These are phyloP conservation scores for Scaptomyza tumidula DNA, from an alignment of 2,888 invertebrate species.

Conservation along the genomic window DNA sequence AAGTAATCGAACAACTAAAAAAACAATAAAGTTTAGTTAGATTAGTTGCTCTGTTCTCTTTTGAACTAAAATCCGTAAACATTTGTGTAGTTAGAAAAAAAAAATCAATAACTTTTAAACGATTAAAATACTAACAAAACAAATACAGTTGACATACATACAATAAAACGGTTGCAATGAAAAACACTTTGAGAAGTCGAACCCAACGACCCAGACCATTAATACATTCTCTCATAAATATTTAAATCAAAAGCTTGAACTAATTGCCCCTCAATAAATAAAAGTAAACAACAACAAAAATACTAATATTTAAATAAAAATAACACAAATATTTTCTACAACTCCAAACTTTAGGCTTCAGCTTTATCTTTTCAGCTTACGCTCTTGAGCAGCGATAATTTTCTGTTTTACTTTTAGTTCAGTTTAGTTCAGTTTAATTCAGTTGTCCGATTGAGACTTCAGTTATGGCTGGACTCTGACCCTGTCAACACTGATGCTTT, in stretches of 20 bases:
- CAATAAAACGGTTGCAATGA: slow-evolving; percentile 9
- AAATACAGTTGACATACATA: slow-evolving; percentile 9
- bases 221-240: slow-evolving; percentile 5
- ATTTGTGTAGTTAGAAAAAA: slow-evolving; percentile 54
- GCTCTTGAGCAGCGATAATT: slow-evolving; percentile 25
- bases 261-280: slow-evolving; percentile 15
- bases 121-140: slow-evolving; percentile 11
- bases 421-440: slow-evolving; percentile 7
- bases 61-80: slow-evolving; percentile 55
- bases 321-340: slow-evolving; percentile 51
- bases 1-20: slow-evolving; percentile 23
- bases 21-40: slow-evolving; percentile 52
- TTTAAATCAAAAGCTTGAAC: slow-evolving; percentile 26
- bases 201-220: slow-evolving; percentile 12
- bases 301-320: slow-evolving; percentile 27
- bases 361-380: slow-evolving; percentile 33
- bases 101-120: background rate
- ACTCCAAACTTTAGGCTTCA: slow-evolving; percentile 49
- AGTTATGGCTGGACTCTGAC: background rate
- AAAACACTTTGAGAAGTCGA: slow-evolving; percentile 22
- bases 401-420: slow-evolving; percentile 1
- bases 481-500: background rate
- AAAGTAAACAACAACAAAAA: slow-evolving; percentile 2
- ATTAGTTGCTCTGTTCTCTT: slow-evolving; percentile 54
- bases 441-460: slow-evolving; percentile 26